Conservation (phyloP, 2,113 vertebrate species). For the Cyanistes caeruleus region DNA sequence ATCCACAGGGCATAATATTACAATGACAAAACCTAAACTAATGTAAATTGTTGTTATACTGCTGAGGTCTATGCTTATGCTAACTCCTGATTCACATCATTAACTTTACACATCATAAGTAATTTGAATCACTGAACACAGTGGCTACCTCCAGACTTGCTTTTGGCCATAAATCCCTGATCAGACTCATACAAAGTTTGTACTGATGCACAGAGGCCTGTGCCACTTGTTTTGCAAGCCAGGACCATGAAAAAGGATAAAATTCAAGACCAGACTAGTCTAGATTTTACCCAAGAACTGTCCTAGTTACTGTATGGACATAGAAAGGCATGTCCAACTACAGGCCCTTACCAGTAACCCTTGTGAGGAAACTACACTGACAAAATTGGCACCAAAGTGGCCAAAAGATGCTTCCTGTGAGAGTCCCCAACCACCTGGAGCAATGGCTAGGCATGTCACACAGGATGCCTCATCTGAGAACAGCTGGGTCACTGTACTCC, state of each 20-base stretch:
- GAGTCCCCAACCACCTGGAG: neutral
- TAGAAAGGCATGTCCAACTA: neutral
- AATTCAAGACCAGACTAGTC: neutral
- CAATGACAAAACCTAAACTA: neutral
- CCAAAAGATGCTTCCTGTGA: neutral
- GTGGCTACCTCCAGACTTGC: neutral
- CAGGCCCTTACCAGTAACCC: neutral
- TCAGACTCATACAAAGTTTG: neutral
- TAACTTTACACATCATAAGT: conserved; percentile 4
- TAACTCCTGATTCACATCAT: conserved; percentile 11
- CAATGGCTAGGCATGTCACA: fast-evolving
- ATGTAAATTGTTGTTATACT: neutral
- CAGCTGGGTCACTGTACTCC: fast-evolving
- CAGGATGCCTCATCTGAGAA: neutral
- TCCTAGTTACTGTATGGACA: neutral
- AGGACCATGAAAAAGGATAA: neutral
- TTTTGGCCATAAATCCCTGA: neutral
- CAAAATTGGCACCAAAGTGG: neutral
- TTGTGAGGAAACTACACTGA: neutral
- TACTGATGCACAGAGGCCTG: neutral
- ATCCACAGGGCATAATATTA: neutral
- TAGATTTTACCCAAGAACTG: neutral
- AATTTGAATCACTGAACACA: conserved; percentile 18
- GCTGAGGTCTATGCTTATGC: neutral
- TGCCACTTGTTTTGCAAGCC: neutral